Evolutionary conservation across 2,888 invertebrate species (phyloP).

Genomic region (Cantharis rufa): DNA sequence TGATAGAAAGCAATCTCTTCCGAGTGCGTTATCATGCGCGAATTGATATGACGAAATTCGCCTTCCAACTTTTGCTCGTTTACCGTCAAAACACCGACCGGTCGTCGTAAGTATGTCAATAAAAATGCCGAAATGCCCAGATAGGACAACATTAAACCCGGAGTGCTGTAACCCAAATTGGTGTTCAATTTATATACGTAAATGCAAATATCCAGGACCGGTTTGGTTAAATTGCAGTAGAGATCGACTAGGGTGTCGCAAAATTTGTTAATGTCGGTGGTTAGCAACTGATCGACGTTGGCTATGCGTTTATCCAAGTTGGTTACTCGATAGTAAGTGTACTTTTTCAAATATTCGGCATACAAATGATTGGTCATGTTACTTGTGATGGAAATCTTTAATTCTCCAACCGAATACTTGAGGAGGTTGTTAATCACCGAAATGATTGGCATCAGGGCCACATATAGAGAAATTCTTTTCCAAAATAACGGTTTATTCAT

Average conservation of each 20-base stretch:
- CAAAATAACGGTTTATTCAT: slow-evolving; percentile 80
- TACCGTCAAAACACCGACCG: slow-evolving; percentile 86
- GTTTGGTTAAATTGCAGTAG: slow-evolving; percentile 96
- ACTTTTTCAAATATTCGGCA: slow-evolving; percentile 91
- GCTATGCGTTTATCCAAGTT: slow-evolving; percentile 94
- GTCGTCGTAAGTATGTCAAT: slow-evolving; percentile 84
- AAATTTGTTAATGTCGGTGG: slow-evolving; percentile 96
- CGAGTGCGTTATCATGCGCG: slow-evolving; percentile 92
- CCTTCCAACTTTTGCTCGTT: slow-evolving; percentile 97
- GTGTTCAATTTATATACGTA: slow-evolving; percentile 89
- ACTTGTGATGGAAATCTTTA: slow-evolving; percentile 87
- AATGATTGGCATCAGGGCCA: slow-evolving; percentile 86
- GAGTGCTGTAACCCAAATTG: slow-evolving; percentile 82
- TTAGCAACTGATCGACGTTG: slow-evolving; percentile 94
- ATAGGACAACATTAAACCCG: slow-evolving; percentile 85
- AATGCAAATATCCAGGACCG: slow-evolving; percentile 90
- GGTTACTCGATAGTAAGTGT: slow-evolving; percentile 95
- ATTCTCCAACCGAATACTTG: slow-evolving; percentile 92
- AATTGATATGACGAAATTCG: slow-evolving; percentile 96
- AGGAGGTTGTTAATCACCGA: slow-evolving; percentile 91
- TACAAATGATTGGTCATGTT: slow-evolving; percentile 86
- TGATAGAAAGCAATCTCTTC: slow-evolving; percentile 90
- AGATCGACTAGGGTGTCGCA: slow-evolving; percentile 94
- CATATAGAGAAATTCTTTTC: slow-evolving; percentile 73
- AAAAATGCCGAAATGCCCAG: slow-evolving; percentile 83